Percentiles rank a stretch among this genome's conserved stretches.
Conservation (phyloP, 2,797 vertebrate genomes). For the Schizopygopsis pylzovi region DNA sequence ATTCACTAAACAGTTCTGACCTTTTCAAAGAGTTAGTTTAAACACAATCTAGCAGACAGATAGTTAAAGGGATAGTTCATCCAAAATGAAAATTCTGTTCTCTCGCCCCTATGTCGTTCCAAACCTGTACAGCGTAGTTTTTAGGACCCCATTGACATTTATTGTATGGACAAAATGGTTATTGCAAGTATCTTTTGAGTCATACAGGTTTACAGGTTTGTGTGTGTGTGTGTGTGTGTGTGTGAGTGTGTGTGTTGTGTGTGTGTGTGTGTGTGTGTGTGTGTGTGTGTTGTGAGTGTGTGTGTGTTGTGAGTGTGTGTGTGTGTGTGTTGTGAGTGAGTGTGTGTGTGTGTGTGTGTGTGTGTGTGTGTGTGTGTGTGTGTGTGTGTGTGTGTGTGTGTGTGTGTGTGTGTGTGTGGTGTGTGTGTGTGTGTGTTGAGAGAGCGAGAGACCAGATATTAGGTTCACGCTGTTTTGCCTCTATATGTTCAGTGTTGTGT, state of each 20-base stretch:
- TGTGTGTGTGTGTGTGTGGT: background rate
- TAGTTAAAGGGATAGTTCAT: background rate
- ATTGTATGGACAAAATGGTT: background rate
- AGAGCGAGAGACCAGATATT: background rate
- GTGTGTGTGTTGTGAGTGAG: background rate
- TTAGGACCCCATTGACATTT: background rate
- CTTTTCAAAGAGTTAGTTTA: background rate
- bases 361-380: background rate
- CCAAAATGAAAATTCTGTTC: background rate
- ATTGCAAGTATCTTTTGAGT: background rate
- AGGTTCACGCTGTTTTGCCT: background rate
- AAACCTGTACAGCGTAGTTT: too few relatives aligned
- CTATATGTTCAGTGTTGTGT: slow-evolving; percentile 19
- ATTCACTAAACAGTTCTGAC: background rate
- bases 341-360: background rate
- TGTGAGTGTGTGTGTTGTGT: background rate
- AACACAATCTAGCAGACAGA: background rate
- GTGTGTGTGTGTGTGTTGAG: background rate
- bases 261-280: background rate
- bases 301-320: background rate
- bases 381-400: background rate
- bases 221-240: background rate
- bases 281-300: background rate
- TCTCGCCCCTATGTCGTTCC: too few relatives aligned
- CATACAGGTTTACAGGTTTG: background rate